These are phyloP conservation scores for Drosophila simulans DNA, from an alignment of 1,140 invertebrate species.

Conservation along the genomic window DNA sequence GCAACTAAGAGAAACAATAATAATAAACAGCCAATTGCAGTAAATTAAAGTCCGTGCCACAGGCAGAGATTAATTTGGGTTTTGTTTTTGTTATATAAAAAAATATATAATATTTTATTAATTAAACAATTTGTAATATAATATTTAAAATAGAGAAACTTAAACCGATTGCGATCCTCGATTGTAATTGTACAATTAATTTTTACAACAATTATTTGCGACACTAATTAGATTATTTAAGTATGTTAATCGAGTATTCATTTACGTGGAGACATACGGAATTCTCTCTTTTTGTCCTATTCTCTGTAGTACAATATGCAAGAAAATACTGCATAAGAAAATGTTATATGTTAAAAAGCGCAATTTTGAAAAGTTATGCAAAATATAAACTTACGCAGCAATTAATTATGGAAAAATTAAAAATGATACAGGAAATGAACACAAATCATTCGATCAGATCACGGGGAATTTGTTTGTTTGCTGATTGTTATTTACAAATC, in stretches of 20 bases:
- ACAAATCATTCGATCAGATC: constrained; percentile 64
- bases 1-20: constrained; percentile 57
- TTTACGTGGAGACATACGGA: constrained; percentile 23
- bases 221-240: constrained; percentile 58
- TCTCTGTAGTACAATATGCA: constrained; percentile 58
- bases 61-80: constrained; percentile 50
- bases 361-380: constrained; percentile 27
- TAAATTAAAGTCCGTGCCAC: constrained; percentile 45
- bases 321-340: constrained; percentile 77
- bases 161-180: constrained; percentile 52
- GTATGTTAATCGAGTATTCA: constrained; percentile 54
- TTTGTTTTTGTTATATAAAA: constrained; percentile 55
- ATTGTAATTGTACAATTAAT: constrained; percentile 53
- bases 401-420: constrained; percentile 55
- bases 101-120: constrained; percentile 60
- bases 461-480: constrained; percentile 52
- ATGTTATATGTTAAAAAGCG: constrained; percentile 34
- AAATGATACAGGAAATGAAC: constrained; percentile 69
- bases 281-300: constrained; percentile 11
- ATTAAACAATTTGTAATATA: constrained; percentile 62
- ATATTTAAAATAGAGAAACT: constrained; percentile 61
- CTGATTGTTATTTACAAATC: constrained; percentile 68
- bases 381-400: constrained; percentile 50
- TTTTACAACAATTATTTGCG: constrained; percentile 63
- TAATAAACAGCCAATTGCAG: constrained; percentile 49